Conservation (phyloP, 2,888 invertebrate species). For the Trichopria drosophilae region DNA sequence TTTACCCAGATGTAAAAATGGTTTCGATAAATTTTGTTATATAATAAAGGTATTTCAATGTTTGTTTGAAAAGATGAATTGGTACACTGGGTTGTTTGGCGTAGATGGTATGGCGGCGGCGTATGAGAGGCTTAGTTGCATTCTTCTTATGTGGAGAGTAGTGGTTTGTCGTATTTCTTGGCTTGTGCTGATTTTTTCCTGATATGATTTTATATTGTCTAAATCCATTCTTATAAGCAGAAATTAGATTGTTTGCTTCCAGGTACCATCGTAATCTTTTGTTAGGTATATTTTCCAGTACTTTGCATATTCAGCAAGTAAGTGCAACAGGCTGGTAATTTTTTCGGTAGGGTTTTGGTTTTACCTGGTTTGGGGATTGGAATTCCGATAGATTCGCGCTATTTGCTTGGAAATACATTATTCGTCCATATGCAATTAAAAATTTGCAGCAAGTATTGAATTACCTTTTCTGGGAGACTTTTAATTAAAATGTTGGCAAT, state of each 20-base stretch:
- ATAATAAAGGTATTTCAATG: not conserved
- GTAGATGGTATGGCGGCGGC: not conserved
- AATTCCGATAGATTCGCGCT: too few relatives aligned
- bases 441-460: constrained; percentile 10
- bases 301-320: too few relatives aligned
- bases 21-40: not conserved
- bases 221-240: constrained; percentile 14
- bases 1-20: not conserved
- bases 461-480: constrained; percentile 12
- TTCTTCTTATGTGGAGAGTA: too few relatives aligned
- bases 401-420: constrained; percentile 23
- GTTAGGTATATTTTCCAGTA: too few relatives aligned
- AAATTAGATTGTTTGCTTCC: constrained; percentile 19
- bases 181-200: constrained; percentile 25
- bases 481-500: constrained; percentile 16
- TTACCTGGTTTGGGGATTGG: too few relatives aligned
- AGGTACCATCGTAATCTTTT: too few relatives aligned
- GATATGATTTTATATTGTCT: constrained; percentile 8
- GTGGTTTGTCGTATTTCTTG: constrained; percentile 24
- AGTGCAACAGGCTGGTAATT: too few relatives aligned
- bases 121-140: too few relatives aligned
- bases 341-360: too few relatives aligned
- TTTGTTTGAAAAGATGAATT: not conserved
- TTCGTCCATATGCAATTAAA: constrained; percentile 27
- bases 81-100: not conserved